phyloP scores from a whole-genome alignment of 1,140 invertebrate species.

The Eubasilissa regina region DNA sequence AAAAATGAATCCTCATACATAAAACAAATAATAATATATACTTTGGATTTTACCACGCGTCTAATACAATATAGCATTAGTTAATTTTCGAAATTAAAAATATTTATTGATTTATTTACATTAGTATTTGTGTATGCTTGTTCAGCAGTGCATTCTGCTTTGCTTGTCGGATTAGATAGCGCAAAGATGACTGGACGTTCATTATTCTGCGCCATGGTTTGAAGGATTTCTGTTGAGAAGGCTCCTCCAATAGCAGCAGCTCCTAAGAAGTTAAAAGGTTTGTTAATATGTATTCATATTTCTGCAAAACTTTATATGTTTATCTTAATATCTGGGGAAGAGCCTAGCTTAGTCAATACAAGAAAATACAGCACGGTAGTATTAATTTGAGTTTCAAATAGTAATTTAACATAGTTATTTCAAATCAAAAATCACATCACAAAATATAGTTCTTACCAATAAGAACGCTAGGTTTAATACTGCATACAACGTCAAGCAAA shows the following conservation, averaged over 20 bases:
- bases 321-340: neutral
- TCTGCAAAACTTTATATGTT: neutral
- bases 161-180: slow-evolving; percentile 95
- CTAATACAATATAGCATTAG: too few relatives aligned
- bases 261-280: slow-evolving; percentile 67
- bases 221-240: slow-evolving; percentile 89
- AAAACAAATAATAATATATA: too few relatives aligned
- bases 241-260: slow-evolving; percentile 87
- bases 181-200: slow-evolving; percentile 92
- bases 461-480: slow-evolving; percentile 86
- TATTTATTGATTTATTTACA: slow-evolving; percentile 68
- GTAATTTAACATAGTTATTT: too few relatives aligned
- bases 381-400: neutral
- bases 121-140: slow-evolving; percentile 90
- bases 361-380: neutral
- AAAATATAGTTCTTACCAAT: slow-evolving; percentile 76
- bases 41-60: too few relatives aligned
- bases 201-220: slow-evolving; percentile 86
- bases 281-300: slow-evolving; percentile 1
- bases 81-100: too few relatives aligned
- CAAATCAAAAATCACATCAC: neutral
- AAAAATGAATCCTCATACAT: neutral
- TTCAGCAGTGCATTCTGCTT: slow-evolving; percentile 98
- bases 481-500: slow-evolving; percentile 83
- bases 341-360: neutral